Evolutionary conservation across 2,113 vertebrate species (phyloP), one percentile per base, ranked within the genome.

Genomic region (Lamprotornis superbus): DNA sequence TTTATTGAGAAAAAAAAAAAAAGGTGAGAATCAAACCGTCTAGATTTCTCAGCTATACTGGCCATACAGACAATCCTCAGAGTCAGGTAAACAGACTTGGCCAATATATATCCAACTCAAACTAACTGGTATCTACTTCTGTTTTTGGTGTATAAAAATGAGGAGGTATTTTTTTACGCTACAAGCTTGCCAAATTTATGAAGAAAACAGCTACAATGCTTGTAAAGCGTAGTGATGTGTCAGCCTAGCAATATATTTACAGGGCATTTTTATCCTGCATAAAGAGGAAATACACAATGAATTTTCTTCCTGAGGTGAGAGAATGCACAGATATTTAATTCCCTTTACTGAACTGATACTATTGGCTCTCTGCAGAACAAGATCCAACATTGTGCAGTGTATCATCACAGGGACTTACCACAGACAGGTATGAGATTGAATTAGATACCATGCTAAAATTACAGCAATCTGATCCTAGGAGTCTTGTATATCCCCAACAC

Each of bases 241-340:
- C 47, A 68, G 44, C 10, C 50, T 79, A 75, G n/a, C 12, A 81
- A 60, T 24, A 15, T 30, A 60, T 35, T 60, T 70, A 86, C 12
- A 70, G 30, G 55, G 13, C 10, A 42, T 21, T 70, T 83, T 81
- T 64, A 40, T 37, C 28, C 44, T 17, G 11, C 10, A 52, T 28
- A 39, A 78, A 12, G 24, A 63, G 52, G 39, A 90, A 88, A 52
- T 46, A 63, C 61, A 39, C 17, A 61, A 52, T 19, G 8, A 7
- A 17, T 78, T 92, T 89, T 94, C 49, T 82, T 81, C 22, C n/a
- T 53, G 5, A 46, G 27, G 20, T 47, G 28, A 83, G 12, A 77
- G 31, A 90, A 76, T 0, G 1, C 28, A 60, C 0, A 53, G 28
- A 22, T 44, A 44, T 24, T 77, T 3, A 0, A 67, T 67, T 75